These are phyloP conservation scores for Pteria penguin DNA, from an alignment of 2,888 invertebrate genomes.

Conservation along the genomic window DNA sequence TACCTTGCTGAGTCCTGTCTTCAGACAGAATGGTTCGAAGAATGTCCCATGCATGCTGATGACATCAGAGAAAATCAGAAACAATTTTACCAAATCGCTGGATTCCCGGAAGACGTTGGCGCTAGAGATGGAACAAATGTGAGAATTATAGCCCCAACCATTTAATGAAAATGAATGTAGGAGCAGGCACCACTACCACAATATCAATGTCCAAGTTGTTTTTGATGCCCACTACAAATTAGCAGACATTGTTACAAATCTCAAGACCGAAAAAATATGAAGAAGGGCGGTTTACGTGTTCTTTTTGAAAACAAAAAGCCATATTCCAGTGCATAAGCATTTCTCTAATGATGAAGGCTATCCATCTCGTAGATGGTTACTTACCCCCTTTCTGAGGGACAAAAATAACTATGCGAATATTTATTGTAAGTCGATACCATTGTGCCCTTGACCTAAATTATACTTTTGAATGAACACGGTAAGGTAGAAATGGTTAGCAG, in stretches of 20 bases:
- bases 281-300: constrained; percentile 2
- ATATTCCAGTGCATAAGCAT: background rate
- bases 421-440: no score
- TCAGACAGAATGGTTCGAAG: no score
- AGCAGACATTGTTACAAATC: constrained; percentile 5
- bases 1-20: background rate
- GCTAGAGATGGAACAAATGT: no score
- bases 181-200: no score
- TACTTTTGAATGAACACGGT: no score
- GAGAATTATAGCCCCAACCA: background rate
- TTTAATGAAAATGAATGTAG: constrained; percentile 3
- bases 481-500: no score
- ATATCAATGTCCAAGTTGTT: no score
- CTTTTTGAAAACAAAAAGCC: constrained; percentile 3
- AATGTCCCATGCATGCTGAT: background rate
- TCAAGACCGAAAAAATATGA: background rate
- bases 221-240: no score
- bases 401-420: no score
- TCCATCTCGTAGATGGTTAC: background rate
- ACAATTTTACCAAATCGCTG: background rate
- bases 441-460: no score
- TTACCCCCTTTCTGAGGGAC: background rate
- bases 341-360: constrained; percentile 2
- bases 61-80: background rate
- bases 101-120: constrained; percentile 28